Evolutionary conservation across 2,113 vertebrate species (phyloP).

Genomic region (Aldabrachelys gigantea): DNA sequence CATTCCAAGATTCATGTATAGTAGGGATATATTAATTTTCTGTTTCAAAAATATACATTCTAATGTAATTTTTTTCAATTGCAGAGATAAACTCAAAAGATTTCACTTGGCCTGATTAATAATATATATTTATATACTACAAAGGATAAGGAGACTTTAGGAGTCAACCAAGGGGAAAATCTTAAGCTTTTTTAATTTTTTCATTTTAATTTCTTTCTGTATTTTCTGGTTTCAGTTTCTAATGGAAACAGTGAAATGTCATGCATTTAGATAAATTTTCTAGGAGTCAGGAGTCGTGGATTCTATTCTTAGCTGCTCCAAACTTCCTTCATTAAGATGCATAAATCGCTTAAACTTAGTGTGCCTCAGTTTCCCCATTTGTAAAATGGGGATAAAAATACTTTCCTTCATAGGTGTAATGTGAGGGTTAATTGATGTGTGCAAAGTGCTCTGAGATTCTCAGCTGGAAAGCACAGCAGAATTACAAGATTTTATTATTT

Average conservation of each 20-base stretch:
- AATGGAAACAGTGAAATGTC: not conserved
- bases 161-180: not conserved
- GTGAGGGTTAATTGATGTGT: not conserved
- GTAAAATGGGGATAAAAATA: not conserved
- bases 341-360: not conserved
- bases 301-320: not conserved
- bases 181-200: not conserved
- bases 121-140: not conserved
- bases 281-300: not conserved
- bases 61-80: not conserved
- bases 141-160: rapidly evolving
- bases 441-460: not conserved
- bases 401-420: not conserved
- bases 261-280: not conserved
- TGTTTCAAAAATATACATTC: not conserved
- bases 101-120: slow-evolving; percentile 34
- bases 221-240: not conserved
- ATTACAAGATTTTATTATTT: not conserved
- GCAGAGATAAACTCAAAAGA: not conserved
- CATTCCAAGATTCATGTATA: not conserved
- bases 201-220: not conserved
- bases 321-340: not conserved
- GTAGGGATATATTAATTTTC: not conserved
- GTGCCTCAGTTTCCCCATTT: not conserved
- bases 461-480: not conserved